These are phyloP conservation scores for Pemphredon lugubris DNA, from an alignment of 2,888 invertebrate species.

Conservation along the genomic window DNA sequence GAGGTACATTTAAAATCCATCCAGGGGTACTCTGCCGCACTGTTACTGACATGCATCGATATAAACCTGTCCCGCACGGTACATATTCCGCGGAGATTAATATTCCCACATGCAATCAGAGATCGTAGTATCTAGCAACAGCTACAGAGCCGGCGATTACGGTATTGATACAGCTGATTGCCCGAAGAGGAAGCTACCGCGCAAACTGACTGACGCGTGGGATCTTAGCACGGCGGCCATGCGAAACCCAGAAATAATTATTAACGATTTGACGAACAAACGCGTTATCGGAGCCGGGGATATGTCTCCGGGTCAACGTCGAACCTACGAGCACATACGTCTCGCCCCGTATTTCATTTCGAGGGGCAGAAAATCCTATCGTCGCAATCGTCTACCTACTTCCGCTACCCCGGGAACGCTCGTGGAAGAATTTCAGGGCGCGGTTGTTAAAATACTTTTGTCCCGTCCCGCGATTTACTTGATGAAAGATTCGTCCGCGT, in stretches of 20 bases:
- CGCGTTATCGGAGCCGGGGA: constrained; percentile 3
- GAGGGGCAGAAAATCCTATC: background rate
- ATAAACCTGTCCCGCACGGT: constrained; percentile 37
- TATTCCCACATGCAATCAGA: constrained; percentile 64
- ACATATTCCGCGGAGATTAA: constrained; percentile 51
- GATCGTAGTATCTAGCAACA: constrained; percentile 56
- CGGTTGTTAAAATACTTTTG: too few relatives aligned
- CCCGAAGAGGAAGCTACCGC: constrained; percentile 27
- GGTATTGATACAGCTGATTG: constrained; percentile 54
- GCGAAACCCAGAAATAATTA: constrained; percentile 33
- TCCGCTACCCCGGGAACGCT: too few relatives aligned
- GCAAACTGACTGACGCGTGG: constrained; percentile 18
- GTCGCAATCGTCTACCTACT: too few relatives aligned
- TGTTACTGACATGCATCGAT: constrained; percentile 47
- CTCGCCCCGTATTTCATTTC: background rate
- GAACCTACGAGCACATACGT: background rate
- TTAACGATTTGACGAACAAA: background rate
- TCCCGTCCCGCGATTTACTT: background rate
- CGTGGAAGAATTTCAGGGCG: too few relatives aligned
- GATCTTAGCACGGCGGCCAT: constrained; percentile 35
- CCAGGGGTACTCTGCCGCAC: constrained; percentile 23
- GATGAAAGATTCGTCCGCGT: constrained; percentile 26
- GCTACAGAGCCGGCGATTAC: constrained; percentile 46
- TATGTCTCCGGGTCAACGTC: constrained; percentile 16
- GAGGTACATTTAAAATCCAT: constrained; percentile 51